phyloP scores from a whole-genome alignment of 2,888 invertebrate species.

The Pemphredon lugubris region DNA sequence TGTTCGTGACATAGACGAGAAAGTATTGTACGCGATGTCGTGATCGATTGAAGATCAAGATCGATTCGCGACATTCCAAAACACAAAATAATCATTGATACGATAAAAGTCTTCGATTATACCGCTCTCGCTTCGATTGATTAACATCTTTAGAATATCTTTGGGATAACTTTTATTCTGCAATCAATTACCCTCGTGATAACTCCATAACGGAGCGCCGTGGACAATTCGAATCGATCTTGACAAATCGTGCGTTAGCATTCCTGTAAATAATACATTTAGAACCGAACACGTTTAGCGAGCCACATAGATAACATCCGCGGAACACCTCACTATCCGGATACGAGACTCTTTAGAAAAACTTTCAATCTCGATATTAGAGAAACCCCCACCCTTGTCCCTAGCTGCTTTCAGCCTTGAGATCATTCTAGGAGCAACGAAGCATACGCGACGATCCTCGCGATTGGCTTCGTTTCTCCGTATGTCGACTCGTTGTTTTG shows the following conservation, averaged over 20 bases:
- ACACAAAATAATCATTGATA: too few relatives aligned
- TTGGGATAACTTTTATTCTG: too few relatives aligned
- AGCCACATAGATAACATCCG: conserved; percentile 29
- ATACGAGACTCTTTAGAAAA: conserved; percentile 39
- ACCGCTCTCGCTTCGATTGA: too few relatives aligned
- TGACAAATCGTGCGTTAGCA: conserved; percentile 23
- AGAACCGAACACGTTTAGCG: conserved; percentile 33
- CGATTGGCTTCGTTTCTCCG: conserved; percentile 56
- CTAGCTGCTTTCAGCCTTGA: conserved; percentile 79
- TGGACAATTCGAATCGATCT: conserved; percentile 36
- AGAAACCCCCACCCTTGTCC: conserved; percentile 72
- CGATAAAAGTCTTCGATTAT: too few relatives aligned
- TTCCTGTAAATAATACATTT: conserved; percentile 41
- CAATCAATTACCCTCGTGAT: too few relatives aligned
- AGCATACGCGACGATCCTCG: conserved; percentile 31
- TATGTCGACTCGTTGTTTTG: conserved; percentile 45
- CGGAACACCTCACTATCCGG: conserved; percentile 39
- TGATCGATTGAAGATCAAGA: conserved; percentile 26
- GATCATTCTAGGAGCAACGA: conserved; percentile 55
- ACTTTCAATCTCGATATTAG: conserved; percentile 46
- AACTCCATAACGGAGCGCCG: background rate
- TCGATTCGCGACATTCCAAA: conserved; percentile 46
- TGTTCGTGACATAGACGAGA: too few relatives aligned
- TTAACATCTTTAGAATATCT: too few relatives aligned
- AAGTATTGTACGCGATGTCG: conserved; percentile 15